phyloP scores from a whole-genome alignment of 2,113 vertebrate genomes.

The Pollimyrus isidori region DNA sequence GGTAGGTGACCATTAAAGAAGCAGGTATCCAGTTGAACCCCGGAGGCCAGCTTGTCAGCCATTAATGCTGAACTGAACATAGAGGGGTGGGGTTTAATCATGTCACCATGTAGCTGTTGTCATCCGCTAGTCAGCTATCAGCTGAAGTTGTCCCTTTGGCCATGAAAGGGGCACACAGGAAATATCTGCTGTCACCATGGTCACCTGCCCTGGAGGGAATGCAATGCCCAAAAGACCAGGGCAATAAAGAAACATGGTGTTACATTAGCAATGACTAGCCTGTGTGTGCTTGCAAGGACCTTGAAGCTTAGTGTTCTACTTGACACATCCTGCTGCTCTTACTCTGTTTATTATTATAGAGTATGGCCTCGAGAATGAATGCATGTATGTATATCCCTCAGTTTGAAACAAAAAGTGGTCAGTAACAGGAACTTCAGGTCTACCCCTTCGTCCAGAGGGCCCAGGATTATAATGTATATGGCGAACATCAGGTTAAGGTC shows the following conservation, averaged over 20 bases:
- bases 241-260: neutral
- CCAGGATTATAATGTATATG: neutral
- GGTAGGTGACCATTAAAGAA: neutral
- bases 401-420: neutral
- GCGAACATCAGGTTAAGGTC: neutral
- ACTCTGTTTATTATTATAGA: neutral
- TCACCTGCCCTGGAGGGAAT: neutral
- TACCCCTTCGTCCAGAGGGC: neutral
- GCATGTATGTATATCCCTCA: neutral
- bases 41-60: neutral
- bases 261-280: neutral
- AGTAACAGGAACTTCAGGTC: neutral
- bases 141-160: neutral
- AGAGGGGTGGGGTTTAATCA: neutral
- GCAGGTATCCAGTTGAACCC: neutral
- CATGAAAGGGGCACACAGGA: neutral
- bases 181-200: neutral
- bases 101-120: neutral
- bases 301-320: neutral
- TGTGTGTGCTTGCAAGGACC: neutral
- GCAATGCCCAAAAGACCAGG: neutral
- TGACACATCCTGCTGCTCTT: neutral
- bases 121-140: neutral
- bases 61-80: neutral
- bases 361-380: neutral